Evolutionary conservation across 2,797 vertebrate species (phyloP).

Genomic region (Alosa sapidissima): DNA sequence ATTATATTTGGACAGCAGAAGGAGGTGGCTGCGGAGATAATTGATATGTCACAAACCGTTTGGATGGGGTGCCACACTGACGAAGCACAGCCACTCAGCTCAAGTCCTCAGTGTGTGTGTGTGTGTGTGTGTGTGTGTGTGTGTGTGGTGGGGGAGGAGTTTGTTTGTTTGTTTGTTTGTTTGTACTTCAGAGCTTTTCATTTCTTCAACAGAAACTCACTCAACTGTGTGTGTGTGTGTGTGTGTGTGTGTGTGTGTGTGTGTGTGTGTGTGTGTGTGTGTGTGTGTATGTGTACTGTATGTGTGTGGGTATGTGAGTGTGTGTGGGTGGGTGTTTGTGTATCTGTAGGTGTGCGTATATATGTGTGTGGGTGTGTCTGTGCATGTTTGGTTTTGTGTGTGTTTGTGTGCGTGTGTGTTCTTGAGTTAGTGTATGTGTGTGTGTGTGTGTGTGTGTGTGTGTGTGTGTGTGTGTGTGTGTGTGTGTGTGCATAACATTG

Average conservation of each 20-base stretch:
- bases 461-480: too few relatives aligned
- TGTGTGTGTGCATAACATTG: too few relatives aligned
- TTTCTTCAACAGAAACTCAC: not conserved
- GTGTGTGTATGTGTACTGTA: not conserved
- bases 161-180: conserved; percentile 23
- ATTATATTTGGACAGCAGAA: not conserved
- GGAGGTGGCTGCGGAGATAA: not conserved
- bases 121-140: not conserved
- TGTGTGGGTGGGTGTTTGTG: not conserved
- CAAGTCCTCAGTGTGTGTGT: not conserved
- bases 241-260: not conserved
- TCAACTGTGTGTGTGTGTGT: conserved; percentile 7
- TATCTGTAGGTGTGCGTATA: not conserved
- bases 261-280: not conserved
- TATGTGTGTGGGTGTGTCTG: conserved; percentile 3
- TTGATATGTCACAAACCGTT: not conserved
- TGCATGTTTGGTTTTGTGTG: not conserved
- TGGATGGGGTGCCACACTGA: not conserved
- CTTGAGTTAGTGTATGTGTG: too few relatives aligned
- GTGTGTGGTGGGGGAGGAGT: conserved; percentile 24
- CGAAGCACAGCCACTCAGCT: not conserved
- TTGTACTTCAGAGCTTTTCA: not conserved
- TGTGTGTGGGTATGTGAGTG: not conserved
- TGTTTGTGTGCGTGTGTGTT: too few relatives aligned
- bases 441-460: too few relatives aligned